Evolutionary conservation across 2,113 vertebrate species (phyloP), one percentile per base, ranked within the genome.

Genomic region (Craseonycteris thonglongyai): DNA sequence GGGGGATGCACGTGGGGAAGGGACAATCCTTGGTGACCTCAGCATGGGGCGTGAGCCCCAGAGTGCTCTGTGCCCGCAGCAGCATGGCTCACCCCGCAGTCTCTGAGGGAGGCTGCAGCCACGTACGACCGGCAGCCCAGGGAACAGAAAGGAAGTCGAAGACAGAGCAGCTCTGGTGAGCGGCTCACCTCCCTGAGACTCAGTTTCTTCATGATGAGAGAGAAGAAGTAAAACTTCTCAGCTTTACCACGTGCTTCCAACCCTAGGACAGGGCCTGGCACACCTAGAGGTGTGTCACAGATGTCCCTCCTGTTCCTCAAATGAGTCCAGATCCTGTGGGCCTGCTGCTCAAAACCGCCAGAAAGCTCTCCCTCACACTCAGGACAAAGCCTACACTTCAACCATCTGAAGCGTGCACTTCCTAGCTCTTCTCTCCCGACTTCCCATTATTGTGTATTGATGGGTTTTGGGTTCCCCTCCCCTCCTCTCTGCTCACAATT

Each of bases 121-220:
- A n/a, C n/a, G n/a, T n/a, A n/a, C n/a, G n/a, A n/a, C n/a, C n/a
- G n/a, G n/a, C n/a, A n/a, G n/a, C n/a, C n/a, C n/a, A n/a, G n/a
- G n/a, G n/a, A n/a, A n/a, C n/a, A n/a, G n/a, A 65, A 65, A n/a
- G n/a, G 45, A 42, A 78, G 11, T 3, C 28, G 35, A 15, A 59
- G 45, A 69, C 72, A 45, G 13, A 7, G 1, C 7, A 10, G 12
- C n/a, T 24, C 0, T 22, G 59, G 38, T 2, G 2, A 61, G 6
- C 0, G 11, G 0, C 33, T 49, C 35, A 9, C 61, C 5, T 21
- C 58, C 45, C 35, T 21, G 40, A 68, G 26, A 15, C 19, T 47
- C 21, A 3, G 14, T 33, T 33, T 91, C 66, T 72, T 91, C 69
- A 18, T 22, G 22, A 66, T 56, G 38, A 94, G 51, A 79, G 28